phyloP scores from a whole-genome alignment of 2,797 vertebrate genomes.

The Taenioides sp. region DNA sequence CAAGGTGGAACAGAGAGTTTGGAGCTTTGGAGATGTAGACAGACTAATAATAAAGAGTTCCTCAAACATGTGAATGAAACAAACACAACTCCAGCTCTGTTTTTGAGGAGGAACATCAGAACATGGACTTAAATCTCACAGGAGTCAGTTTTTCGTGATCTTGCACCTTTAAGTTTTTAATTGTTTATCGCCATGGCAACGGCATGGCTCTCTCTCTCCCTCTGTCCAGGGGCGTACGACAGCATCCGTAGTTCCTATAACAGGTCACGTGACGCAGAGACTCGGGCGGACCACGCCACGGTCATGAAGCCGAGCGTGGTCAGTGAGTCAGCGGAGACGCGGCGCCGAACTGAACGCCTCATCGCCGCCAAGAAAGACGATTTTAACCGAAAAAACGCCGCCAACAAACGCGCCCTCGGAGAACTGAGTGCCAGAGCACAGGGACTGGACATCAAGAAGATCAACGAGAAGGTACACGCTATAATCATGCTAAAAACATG shows the following conservation, averaged over 20 bases:
- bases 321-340: conserved; percentile 82
- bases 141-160: too few species aligned
- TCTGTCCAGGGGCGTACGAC: conserved; percentile 87
- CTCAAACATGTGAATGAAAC: too few species aligned
- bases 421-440: conserved; percentile 75
- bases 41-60: too few species aligned
- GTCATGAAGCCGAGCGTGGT: conserved; percentile 79
- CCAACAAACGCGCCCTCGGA: conserved; percentile 82
- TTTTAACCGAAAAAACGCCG: conserved; percentile 87
- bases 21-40: too few species aligned
- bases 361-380: conserved; percentile 80
- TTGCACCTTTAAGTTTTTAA: too few species aligned
- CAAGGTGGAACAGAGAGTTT: too few species aligned
- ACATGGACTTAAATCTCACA: too few species aligned
- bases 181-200: too few species aligned
- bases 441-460: conserved; percentile 81
- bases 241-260: conserved; percentile 86
- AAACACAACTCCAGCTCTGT: too few species aligned
- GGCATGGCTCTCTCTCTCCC: too few species aligned
- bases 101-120: too few species aligned
- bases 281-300: conserved; percentile 80
- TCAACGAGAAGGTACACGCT: conserved; percentile 88
- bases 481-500: too few species aligned
- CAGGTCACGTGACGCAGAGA: conserved; percentile 85
- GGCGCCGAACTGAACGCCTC: conserved; percentile 82